phyloP scores from a whole-genome alignment of 2,113 vertebrate species.

The Polypterus bichir region DNA sequence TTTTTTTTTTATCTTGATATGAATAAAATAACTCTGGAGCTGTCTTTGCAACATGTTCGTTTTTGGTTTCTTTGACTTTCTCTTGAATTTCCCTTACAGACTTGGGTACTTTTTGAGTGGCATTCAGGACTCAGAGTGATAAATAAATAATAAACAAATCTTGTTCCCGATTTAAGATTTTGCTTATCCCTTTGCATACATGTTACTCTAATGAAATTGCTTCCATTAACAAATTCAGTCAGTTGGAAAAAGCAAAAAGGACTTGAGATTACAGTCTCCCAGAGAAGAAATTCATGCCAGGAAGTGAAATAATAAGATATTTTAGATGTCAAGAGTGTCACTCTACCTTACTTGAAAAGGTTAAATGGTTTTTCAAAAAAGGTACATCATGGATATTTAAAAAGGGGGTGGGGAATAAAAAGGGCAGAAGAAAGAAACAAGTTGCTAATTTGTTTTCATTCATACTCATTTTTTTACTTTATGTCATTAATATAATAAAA shows the following conservation, averaged over 20 bases:
- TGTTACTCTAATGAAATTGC: conserved; percentile 38
- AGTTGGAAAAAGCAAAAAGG: conserved; percentile 39
- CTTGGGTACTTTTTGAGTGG: not conserved
- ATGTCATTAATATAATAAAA: too few species aligned
- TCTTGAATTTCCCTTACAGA: too few species aligned
- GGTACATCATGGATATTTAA: too few species aligned
- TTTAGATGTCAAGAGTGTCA: conserved; percentile 25
- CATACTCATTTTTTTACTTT: too few species aligned
- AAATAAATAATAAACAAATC: conserved; percentile 36
- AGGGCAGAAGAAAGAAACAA: too few species aligned
- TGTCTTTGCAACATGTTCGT: too few species aligned
- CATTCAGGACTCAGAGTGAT: not conserved
- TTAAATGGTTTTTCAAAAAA: not conserved
- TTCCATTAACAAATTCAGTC: conserved; percentile 48
- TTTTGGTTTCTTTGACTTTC: too few species aligned
- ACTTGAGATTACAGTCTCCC: conserved; percentile 19
- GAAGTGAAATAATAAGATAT: conserved; percentile 25
- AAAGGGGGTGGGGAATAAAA: too few species aligned
- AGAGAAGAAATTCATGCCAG: not conserved
- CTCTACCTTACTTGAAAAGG: conserved; percentile 13
- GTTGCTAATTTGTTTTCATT: too few species aligned
- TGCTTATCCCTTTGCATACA: conserved; percentile 16
- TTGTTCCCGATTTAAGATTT: conserved; percentile 19
- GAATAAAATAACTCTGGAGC: too few species aligned
- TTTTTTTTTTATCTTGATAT: too few species aligned